Conservation (phyloP, 1,140 invertebrate species). For the Cardiocondyla obscurior region DNA sequence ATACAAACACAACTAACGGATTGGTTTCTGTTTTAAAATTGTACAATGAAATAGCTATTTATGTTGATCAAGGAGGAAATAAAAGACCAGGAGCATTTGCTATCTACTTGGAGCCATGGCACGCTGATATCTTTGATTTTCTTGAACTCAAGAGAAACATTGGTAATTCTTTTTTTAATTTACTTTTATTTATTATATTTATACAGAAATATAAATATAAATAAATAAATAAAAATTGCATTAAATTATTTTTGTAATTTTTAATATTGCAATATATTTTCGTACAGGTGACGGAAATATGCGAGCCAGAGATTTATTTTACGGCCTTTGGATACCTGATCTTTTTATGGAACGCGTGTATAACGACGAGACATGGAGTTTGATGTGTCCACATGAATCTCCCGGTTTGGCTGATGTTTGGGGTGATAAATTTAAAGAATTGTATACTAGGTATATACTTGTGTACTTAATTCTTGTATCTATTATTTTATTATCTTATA, state of each 20-base stretch:
- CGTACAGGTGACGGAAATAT: constrained; percentile 89
- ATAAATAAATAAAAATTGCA: constrained; percentile 65
- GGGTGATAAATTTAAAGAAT: constrained; percentile 96
- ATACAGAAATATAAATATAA: constrained; percentile 79
- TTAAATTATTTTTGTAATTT: background rate
- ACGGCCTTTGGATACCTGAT: constrained; percentile 99
- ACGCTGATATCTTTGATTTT: constrained; percentile 98
- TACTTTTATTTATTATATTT: constrained; percentile 87
- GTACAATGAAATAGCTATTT: constrained; percentile 97
- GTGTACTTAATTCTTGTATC: background rate
- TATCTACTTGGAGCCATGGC: constrained; percentile 99
- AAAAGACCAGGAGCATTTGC: constrained; percentile 99
- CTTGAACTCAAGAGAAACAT: constrained; percentile 97
- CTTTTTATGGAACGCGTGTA: constrained; percentile 99
- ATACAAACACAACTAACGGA: constrained; percentile 98
- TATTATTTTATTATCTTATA: background rate
- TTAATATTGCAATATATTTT: background rate
- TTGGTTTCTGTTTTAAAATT: constrained; percentile 98
- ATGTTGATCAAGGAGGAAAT: constrained; percentile 99
- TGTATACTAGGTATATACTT: constrained; percentile 90
- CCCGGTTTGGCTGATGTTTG: constrained; percentile 96
- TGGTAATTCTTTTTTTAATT: constrained; percentile 81
- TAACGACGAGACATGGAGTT: constrained; percentile 93
- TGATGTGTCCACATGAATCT: constrained; percentile 98
- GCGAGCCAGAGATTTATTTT: constrained; percentile 98